Evolutionary conservation across 2,888 invertebrate genomes (phyloP).

Genomic region (Nebria brevicollis): DNA sequence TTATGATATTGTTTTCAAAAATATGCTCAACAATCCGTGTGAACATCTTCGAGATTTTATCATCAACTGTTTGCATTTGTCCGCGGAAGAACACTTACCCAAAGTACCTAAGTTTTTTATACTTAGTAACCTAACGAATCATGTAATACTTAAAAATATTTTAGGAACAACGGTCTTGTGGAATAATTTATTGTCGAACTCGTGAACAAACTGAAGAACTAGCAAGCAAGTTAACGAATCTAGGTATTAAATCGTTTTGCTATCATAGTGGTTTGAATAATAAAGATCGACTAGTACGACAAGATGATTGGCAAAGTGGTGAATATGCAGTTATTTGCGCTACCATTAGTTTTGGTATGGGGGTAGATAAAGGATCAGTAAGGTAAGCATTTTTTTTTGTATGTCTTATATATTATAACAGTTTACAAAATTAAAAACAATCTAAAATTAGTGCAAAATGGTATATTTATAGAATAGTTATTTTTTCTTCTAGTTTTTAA

Average conservation of each 20-base stretch:
- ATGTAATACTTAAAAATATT: neutral
- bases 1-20: conserved; percentile 93
- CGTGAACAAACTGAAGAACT: conserved; percentile 90
- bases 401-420: neutral
- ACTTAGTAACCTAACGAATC: neutral
- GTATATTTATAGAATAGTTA: too few relatives aligned
- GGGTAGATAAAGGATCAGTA: conserved; percentile 95
- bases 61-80: conserved; percentile 70
- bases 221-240: conserved; percentile 77
- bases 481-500: too few relatives aligned
- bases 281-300: conserved; percentile 78
- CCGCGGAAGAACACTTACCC: conserved; percentile 63
- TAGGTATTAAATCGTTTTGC: conserved; percentile 80
- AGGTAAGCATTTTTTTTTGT: conserved; percentile 63
- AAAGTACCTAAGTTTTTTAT: conserved; percentile 49
- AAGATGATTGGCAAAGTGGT: conserved; percentile 93
- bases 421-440: too few relatives aligned
- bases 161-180: conserved; percentile 70
- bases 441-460: too few relatives aligned
- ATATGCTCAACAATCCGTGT: conserved; percentile 82
- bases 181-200: conserved; percentile 95
- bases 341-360: conserved; percentile 99
- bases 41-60: conserved; percentile 83
- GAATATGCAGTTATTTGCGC: conserved; percentile 91
- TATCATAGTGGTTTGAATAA: conserved; percentile 91